Conservation (phyloP, 2,888 invertebrate species). For the Mantis religiosa region DNA sequence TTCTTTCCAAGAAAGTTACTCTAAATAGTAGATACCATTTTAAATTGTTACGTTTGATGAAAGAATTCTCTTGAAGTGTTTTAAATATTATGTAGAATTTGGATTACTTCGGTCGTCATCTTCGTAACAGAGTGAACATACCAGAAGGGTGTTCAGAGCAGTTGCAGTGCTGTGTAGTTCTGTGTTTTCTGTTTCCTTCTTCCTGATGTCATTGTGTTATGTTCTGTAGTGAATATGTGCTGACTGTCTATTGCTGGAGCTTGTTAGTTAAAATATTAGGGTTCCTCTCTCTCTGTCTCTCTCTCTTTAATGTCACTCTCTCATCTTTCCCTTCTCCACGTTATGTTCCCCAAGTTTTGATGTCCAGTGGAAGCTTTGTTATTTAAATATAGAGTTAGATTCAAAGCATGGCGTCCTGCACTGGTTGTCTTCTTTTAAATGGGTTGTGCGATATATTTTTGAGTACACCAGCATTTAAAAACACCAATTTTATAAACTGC, state of each 20-base stretch:
- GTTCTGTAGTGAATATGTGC: not conserved
- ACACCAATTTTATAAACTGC: not conserved
- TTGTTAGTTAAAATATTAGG: not conserved
- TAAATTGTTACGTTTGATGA: not conserved
- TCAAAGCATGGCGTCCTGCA: not conserved
- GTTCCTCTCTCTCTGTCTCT: not conserved
- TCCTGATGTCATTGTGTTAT: not conserved
- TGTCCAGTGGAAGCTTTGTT: not conserved
- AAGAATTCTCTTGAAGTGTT: not conserved
- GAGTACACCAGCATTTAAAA: not conserved
- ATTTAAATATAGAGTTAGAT: not conserved
- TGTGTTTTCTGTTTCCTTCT: not conserved
- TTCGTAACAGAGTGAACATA: too few species aligned
- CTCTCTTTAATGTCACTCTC: not conserved
- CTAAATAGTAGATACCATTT: too few species aligned
- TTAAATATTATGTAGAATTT: too few species aligned
- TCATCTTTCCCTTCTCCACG: not conserved
- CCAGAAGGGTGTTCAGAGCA: not conserved
- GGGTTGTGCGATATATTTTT: not conserved
- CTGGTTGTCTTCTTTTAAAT: not conserved
- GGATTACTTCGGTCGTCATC: too few species aligned
- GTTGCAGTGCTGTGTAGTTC: not conserved
- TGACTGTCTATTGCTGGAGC: not conserved
- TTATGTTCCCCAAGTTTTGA: not conserved
- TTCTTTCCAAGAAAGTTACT: too few species aligned